These are phyloP conservation scores for Spheniscus humboldti DNA, from an alignment of 2,797 vertebrate species.

Conservation along the genomic window DNA sequence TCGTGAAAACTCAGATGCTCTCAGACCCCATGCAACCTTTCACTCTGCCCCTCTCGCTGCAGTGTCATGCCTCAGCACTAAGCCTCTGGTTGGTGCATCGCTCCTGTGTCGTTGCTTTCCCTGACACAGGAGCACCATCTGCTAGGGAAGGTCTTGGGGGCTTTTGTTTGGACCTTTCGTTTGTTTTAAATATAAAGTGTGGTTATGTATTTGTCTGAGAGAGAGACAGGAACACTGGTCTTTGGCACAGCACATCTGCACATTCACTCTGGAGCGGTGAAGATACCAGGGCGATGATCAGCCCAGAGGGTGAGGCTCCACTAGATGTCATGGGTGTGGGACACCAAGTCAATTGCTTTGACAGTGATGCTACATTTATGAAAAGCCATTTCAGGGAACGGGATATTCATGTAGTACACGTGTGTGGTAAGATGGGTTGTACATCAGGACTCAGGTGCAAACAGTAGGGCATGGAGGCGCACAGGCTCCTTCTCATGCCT, in stretches of 20 bases:
- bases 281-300: not conserved
- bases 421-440: not conserved
- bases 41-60: not conserved
- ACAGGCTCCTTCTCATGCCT: not conserved
- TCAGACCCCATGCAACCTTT: not conserved
- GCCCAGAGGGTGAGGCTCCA: accelerated
- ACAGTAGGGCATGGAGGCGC: accelerated
- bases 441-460: not conserved
- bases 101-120: not conserved
- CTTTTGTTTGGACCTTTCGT: not conserved
- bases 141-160: not conserved
- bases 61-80: not conserved
- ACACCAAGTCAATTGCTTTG: not conserved
- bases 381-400: not conserved
- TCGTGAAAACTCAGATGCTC: not conserved
- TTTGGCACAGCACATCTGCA: not conserved
- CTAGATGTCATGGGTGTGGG: not conserved
- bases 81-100: not conserved
- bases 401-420: not conserved
- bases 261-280: not conserved
- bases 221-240: not conserved
- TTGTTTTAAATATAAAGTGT: not conserved
- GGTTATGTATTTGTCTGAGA: not conserved
- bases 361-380: not conserved
- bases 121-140: not conserved